Base-by-base conservation (phyloP, 2,113 vertebrate species). In the Otolemur garnettii region DNA sequence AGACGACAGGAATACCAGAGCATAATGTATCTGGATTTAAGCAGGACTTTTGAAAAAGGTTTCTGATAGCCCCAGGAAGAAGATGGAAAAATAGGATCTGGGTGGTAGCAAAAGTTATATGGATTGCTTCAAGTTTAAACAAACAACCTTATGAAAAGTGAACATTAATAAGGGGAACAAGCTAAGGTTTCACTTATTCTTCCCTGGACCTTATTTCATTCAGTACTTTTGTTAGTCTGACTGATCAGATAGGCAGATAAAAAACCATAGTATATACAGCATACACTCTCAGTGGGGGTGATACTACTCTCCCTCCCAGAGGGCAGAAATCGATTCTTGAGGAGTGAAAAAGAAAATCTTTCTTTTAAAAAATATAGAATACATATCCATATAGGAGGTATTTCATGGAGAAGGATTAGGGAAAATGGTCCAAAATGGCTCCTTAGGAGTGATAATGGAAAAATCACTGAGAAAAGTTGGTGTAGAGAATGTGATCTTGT, bases 121-220 rank as follows among this genome's bases (percentile, higher is more conserved):
- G 69, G 13, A 30, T 91, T 94, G 71, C n/a, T 96, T 96, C 53
- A 88, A 79, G 55, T 93, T 89, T 86, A 60, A 96, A 69, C 42
- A 55, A 96, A 69, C 42, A 82, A 74, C 17, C 5, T 91, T 89
- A 83, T 80, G 91, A 89, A 92, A 97, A 68, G 78, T 87, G 30
- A 91, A 74, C 45, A 19, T n/a, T 95, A 90, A 87, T 87, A 94
- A 92, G 24, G 30, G 45, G 14, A 72, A 7, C 14, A 55, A 17
- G 85, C 28, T 81, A 91, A 92, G 26, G 4, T 68, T 64, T 50
- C n/a, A 21, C 57, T 91, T 74, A 90, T 78, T 96, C 74, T 82
- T 3, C 92, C 28, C 19, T 95, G 50, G 13, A 94, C 28, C 2
- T 9, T 78, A 57, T 84, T 11, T 91, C 62, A 95, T 94, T 93